These are phyloP conservation scores for Drosophila mimetica DNA, from an alignment of 2,888 invertebrate species.

Conservation along the genomic window DNA sequence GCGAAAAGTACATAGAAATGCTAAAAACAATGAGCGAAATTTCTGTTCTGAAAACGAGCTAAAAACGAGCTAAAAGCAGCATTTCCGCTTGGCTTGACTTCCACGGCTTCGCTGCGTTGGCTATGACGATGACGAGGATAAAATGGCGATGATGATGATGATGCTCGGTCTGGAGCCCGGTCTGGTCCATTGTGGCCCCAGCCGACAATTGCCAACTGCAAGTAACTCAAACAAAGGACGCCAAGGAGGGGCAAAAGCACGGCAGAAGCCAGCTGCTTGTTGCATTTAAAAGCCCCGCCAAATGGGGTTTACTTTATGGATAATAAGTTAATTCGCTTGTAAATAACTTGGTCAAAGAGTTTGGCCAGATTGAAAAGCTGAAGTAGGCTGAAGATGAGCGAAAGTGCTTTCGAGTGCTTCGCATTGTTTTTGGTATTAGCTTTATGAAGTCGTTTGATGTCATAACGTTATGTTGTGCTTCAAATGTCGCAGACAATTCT, in stretches of 20 bases:
- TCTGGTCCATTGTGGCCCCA: conserved; percentile 60
- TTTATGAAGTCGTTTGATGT: background rate
- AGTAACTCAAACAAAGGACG: conserved; percentile 46
- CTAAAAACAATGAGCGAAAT: conserved; percentile 39
- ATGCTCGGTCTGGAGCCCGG: conserved; percentile 23
- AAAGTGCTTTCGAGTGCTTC: conserved; percentile 16
- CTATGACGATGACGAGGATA: conserved; percentile 27
- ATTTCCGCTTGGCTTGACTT: conserved; percentile 79
- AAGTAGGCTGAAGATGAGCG: conserved; percentile 19
- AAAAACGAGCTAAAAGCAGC: conserved; percentile 78
- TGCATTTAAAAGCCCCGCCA: conserved; percentile 64
- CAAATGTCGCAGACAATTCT: background rate
- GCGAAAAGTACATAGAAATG: conserved; percentile 23
- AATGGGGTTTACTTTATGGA: conserved; percentile 79
- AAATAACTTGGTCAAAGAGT: conserved; percentile 65
- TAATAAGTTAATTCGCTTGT: conserved; percentile 80
- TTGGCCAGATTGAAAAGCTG: conserved; percentile 38
- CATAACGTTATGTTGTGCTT: too few relatives aligned
- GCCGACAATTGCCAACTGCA: conserved; percentile 62
- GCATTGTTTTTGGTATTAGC: background rate
- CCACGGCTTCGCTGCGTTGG: conserved; percentile 48
- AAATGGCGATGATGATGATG: conserved; percentile 22
- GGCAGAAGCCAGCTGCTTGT: conserved; percentile 48
- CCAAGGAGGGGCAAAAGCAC: conserved; percentile 40
- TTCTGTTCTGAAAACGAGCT: conserved; percentile 57